Conservation (phyloP, 2,888 invertebrate species). For the Caenorhabditis japonica region DNA sequence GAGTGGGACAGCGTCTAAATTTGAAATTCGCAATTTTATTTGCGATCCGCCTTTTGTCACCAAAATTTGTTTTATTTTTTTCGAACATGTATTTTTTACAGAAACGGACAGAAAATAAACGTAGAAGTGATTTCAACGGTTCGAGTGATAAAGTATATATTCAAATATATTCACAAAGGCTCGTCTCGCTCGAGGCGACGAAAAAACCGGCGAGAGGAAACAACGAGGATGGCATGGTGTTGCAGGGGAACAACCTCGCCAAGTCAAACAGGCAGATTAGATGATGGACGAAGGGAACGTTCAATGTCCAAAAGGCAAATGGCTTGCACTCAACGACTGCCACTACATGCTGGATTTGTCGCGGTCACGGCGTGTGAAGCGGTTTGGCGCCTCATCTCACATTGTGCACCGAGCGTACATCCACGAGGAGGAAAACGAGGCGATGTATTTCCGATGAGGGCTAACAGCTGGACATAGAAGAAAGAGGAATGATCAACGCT, state of each 20-base stretch:
- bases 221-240: too few relatives aligned
- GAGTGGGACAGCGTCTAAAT: too few relatives aligned
- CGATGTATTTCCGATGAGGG: slow-evolving; percentile 6
- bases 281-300: slow-evolving; percentile 15
- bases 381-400: slow-evolving; percentile 26
- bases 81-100: too few relatives aligned
- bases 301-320: neutral
- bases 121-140: slow-evolving; percentile 15
- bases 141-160: slow-evolving; percentile 24
- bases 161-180: slow-evolving; percentile 36
- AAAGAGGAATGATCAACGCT: slow-evolving; percentile 5
- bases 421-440: slow-evolving; percentile 24
- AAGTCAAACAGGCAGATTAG: neutral
- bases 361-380: slow-evolving; percentile 40
- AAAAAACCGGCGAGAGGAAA: too few relatives aligned
- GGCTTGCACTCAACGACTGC: slow-evolving; percentile 21
- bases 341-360: slow-evolving; percentile 20
- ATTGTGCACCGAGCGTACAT: slow-evolving; percentile 15
- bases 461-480: neutral
- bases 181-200: slow-evolving; percentile 11
- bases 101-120: too few relatives aligned
- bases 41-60: too few relatives aligned
- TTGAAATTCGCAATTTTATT: too few relatives aligned
- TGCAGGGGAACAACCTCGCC: slow-evolving; percentile 1
- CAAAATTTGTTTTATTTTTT: too few relatives aligned